Conservation (phyloP, 2,888 invertebrate species). For the Cryptophagus acutangulus region DNA sequence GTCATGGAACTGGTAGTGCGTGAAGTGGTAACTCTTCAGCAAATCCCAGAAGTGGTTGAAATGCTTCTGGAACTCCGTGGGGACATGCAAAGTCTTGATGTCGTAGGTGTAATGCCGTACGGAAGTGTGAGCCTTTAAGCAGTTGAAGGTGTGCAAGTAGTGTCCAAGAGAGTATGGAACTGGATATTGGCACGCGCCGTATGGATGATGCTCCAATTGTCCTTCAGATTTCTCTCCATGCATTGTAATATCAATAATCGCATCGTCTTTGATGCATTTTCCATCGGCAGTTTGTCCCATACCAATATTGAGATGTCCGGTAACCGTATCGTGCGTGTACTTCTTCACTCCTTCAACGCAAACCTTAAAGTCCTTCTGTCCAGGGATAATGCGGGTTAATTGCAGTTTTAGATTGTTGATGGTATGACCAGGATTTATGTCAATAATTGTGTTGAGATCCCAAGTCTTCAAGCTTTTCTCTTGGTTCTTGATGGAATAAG, state of each 20-base stretch:
- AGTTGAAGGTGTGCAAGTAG: conserved; percentile 27
- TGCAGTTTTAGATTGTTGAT: conserved; percentile 34
- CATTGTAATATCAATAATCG: conserved; percentile 34
- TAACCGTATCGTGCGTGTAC: conserved; percentile 35
- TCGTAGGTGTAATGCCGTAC: conserved; percentile 41
- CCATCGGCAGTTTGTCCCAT: conserved; percentile 38
- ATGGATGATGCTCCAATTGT: conserved; percentile 35
- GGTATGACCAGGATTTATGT: conserved; percentile 36
- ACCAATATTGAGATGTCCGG: conserved; percentile 34
- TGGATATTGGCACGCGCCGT: conserved; percentile 29
- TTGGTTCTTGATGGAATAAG: conserved; percentile 35
- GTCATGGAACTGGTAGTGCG: conserved; percentile 13
- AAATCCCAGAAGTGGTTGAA: conserved; percentile 19
- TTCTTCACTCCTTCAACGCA: conserved; percentile 42
- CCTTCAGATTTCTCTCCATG: conserved; percentile 40
- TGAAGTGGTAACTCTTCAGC: conserved; percentile 18
- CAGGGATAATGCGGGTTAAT: conserved; percentile 37
- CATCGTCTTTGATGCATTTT: conserved; percentile 38
- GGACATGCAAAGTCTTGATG: conserved; percentile 35
- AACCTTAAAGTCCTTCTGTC: conserved; percentile 40
- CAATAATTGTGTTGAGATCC: conserved; percentile 37
- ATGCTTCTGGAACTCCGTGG: conserved; percentile 24
- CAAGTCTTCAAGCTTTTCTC: conserved; percentile 36
- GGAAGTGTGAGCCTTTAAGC: conserved; percentile 35
- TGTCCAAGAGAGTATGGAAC: conserved; percentile 26